Percentiles rank a stretch among this genome's conserved stretches.
Conservation (phyloP, 1,140 invertebrate species). For the Orchestia grillus region DNA sequence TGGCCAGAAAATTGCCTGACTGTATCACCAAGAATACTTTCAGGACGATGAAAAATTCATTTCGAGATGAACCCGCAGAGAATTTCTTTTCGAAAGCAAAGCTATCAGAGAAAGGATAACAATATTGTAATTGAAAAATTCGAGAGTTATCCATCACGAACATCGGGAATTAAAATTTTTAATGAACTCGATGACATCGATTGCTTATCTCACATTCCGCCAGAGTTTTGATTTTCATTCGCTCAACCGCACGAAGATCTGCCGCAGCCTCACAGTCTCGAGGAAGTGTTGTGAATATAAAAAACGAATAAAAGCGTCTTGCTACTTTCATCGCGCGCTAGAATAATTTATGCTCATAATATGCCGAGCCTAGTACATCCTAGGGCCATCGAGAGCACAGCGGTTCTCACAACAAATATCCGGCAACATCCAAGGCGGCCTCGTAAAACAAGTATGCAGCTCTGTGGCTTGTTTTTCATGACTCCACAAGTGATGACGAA, state of each 20-base stretch:
- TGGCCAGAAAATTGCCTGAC: background rate
- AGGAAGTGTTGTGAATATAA: background rate
- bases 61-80: no score
- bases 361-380: background rate
- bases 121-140: no score
- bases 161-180: no score
- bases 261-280: no score
- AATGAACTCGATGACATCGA: no score
- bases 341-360: slow-evolving; percentile 2
- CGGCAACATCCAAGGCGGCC: background rate
- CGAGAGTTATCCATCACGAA: no score
- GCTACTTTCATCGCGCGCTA: background rate
- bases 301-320: background rate
- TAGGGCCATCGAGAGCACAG: background rate
- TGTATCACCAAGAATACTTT: background rate
- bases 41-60: no score
- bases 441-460: background rate
- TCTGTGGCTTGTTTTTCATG: background rate
- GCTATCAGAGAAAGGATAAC: no score
- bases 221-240: background rate
- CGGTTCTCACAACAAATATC: background rate
- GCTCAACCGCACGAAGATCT: background rate
- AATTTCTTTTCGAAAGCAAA: no score
- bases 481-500: background rate
- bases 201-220: no score